Conservation (phyloP, 2,888 invertebrate genomes). For the Seira sanloemensis region DNA sequence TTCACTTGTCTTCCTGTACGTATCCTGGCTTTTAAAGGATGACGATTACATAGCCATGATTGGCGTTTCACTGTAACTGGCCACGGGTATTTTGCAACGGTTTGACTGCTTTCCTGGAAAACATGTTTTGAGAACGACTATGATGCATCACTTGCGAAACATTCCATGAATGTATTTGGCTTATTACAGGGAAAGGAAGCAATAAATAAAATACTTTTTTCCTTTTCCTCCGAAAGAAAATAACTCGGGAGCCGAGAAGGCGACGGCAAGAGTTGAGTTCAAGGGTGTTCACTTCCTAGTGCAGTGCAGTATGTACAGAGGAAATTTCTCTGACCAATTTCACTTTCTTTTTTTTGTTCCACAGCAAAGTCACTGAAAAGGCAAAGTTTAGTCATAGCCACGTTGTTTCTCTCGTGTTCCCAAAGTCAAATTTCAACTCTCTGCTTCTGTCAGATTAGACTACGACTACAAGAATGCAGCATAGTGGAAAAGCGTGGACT, state of each 20-base stretch:
- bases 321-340: constrained; percentile 10
- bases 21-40: no score
- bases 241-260: constrained; percentile 11
- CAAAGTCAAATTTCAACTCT: neutral
- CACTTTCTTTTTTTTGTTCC: constrained; percentile 29
- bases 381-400: constrained; percentile 1
- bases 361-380: neutral
- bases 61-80: no score
- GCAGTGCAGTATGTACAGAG: neutral
- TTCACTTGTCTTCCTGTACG: constrained; percentile 6
- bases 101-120: no score
- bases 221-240: constrained; percentile 16
- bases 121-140: neutral
- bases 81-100: no score
- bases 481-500: constrained; percentile 18
- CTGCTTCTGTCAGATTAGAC: constrained; percentile 10
- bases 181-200: constrained; percentile 43
- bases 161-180: neutral
- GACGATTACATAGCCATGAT: neutral
- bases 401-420: constrained; percentile 4
- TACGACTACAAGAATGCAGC: neutral
- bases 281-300: constrained; percentile 35
- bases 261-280: constrained; percentile 28
- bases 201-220: constrained; percentile 45
- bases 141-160: constrained; percentile 6